phyloP scores from a whole-genome alignment of 2,113 vertebrate genomes.

The Irena cyanogastra region DNA sequence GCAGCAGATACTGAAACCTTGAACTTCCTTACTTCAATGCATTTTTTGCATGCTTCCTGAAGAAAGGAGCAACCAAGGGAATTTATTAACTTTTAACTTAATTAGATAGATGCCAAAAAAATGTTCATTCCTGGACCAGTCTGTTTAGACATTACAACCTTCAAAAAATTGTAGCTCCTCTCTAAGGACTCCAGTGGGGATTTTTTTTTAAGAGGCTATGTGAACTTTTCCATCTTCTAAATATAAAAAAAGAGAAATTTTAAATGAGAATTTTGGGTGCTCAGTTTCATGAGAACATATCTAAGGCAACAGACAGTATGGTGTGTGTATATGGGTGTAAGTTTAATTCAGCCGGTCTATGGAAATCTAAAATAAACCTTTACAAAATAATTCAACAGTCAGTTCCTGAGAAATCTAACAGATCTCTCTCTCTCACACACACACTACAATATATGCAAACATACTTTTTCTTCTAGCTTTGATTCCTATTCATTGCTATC shows the following conservation, averaged over 20 bases:
- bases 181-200: neutral
- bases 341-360: neutral
- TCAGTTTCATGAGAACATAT: neutral
- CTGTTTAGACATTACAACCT: neutral
- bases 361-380: neutral
- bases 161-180: neutral
- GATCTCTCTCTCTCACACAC: neutral
- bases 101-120: conserved; percentile 58
- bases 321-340: neutral
- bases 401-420: neutral
- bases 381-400: neutral
- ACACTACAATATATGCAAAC: neutral
- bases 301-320: neutral
- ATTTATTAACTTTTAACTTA: conserved; percentile 72
- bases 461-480: neutral
- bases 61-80: conserved; percentile 67
- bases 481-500: neutral
- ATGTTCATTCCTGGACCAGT: neutral
- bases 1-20: conserved; percentile 74
- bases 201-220: neutral
- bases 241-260: neutral
- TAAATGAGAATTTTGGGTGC: neutral
- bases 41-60: conserved; percentile 73
- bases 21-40: conserved; percentile 71
- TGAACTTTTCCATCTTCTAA: neutral